Evolutionary conservation across 2,797 vertebrate genomes (phyloP), one percentile per base, ranked within the genome.

Genomic region (Onychomys arenicola): DNA sequence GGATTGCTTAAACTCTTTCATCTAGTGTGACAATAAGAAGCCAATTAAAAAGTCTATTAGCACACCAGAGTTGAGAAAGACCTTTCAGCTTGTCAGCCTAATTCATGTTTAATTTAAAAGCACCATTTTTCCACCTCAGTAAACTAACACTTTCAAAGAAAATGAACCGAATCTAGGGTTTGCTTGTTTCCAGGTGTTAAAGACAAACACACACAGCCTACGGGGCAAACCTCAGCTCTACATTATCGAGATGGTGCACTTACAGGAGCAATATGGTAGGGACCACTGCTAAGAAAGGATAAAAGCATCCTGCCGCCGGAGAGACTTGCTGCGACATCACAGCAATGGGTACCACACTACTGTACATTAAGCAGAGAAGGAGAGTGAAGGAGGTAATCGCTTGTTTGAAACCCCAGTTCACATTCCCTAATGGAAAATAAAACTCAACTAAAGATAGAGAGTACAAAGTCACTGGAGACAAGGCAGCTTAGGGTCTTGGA

Each of bases 11-110:
- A 84, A 52, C 71, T 98, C 82, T 52, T 17, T 77, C 0, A 90
- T 96, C 98, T 98, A 78, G 34, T 92, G 78, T 81, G 49, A 97
- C 93, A 98, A 92, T 34, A 97, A 94, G 78, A 97, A 94, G 78
- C n/a, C 32, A 77, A 17, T 89, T n/a, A 55, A 65, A 61, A 96
- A 71, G 29, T 9, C 83, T 76, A 77, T 43, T 55, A 95, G 46
- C 76, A 91, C 43, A 84, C 75, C 19, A 80, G 43, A 92, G 14
- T 32, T 67, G 83, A 37, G 57, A 77, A 87, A 90, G 46, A 61
- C 5, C 40, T 37, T 94, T 61, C 11, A 43, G 85, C 63, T 65
- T 89, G 75, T 81, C 59, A 76, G 37, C 16, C 63, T 89, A 86
- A 75, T 92, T 93, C 34, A 89, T n/a, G 63, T 63, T 76, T 43